Base-by-base conservation (phyloP, 2,113 vertebrate species). In the Hypanus sabinus region DNA sequence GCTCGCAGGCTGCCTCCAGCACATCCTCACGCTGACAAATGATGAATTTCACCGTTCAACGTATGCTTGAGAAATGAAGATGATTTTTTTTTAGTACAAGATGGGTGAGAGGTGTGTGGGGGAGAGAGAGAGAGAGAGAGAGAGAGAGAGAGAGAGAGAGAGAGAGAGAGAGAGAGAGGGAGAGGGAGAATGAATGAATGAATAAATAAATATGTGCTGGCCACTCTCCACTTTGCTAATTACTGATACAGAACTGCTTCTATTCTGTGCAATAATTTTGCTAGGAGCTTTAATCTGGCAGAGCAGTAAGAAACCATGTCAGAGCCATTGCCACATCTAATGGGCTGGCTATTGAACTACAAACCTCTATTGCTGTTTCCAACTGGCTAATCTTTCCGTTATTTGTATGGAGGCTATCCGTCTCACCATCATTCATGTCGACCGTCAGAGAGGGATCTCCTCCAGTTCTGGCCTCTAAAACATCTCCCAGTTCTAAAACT, bases 81-180 rank as follows among this genome's bases (percentile, higher is more conserved):
- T 3, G 46, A 46, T 46, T 46, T 46, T n/a, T n/a, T 81, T 97
- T 96, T 96, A 97, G 95, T 94, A 95, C 95, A 96, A 97, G 97
- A 97, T 97, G 96, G 38, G 8, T 65, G 18, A 24, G 79, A 22
- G 36, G 36, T 20, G 5, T n/a, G n/a, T n/a, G 79, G 80, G 38
- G 46, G 46, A 46, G 46, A 46, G 46, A 46, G 2, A 3, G 46
- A 46, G 46, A 46, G 46, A 46, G 46, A 3, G 46, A 46, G 46
- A 46, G 46, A 46, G 1, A 1, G 46, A 46, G 46, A 46, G 46
- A 46, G 46, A 46, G 46, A 46, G 3, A 46, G 46, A 46, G 3
- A 46, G 46, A 46, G 46, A 46, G 46, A 46, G 46, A 46, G 46
- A 46, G 46, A 46, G 46, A 46, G 2, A 3, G 46, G 4, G 46